phyloP scores from a whole-genome alignment of 1,140 invertebrate species.

The Drosophila micromelanica region DNA sequence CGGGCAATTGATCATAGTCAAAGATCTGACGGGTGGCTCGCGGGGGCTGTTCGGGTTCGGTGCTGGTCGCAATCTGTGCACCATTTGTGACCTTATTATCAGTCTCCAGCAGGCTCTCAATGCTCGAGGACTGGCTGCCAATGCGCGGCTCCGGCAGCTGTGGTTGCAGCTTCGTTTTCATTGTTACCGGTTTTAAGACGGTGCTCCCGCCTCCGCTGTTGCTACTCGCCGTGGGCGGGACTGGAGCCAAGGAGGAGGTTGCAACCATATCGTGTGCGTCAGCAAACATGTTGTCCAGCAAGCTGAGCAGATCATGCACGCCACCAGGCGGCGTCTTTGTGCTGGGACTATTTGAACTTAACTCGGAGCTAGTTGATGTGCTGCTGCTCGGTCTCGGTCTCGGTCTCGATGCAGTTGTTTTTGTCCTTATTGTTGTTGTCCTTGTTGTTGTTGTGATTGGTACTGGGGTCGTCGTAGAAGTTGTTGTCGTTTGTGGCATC shows the following conservation, averaged over 20 bases:
- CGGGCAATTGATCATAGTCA: constrained; percentile 83
- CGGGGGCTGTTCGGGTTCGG: constrained; percentile 55
- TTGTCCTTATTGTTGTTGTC: not conserved
- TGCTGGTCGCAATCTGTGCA: constrained; percentile 57
- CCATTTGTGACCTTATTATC: constrained; percentile 30
- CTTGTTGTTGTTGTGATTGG: constrained; percentile 24
- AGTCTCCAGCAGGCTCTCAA: constrained; percentile 47
- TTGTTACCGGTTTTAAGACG: constrained; percentile 57
- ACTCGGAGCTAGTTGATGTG: not conserved
- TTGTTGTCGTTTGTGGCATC: constrained; percentile 53
- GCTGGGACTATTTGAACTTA: constrained; percentile 2
- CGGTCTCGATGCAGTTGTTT: constrained; percentile 20
- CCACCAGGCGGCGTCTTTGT: constrained; percentile 41
- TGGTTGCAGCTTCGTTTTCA: constrained; percentile 49
- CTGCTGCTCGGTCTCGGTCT: constrained; percentile 24
- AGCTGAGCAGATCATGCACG: constrained; percentile 71
- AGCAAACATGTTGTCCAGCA: constrained; percentile 79
- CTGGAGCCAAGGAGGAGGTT: not conserved
- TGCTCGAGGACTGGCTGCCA: constrained; percentile 53
- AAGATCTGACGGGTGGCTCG: constrained; percentile 76
- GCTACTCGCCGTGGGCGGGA: constrained; percentile 14
- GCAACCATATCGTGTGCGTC: constrained; percentile 63
- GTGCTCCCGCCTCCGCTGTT: constrained; percentile 35
- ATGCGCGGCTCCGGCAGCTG: constrained; percentile 73
- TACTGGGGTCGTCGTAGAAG: constrained; percentile 20